Evolutionary conservation across 2,797 vertebrate genomes (phyloP).

Genomic region (Rhinichthys osculus): DNA sequence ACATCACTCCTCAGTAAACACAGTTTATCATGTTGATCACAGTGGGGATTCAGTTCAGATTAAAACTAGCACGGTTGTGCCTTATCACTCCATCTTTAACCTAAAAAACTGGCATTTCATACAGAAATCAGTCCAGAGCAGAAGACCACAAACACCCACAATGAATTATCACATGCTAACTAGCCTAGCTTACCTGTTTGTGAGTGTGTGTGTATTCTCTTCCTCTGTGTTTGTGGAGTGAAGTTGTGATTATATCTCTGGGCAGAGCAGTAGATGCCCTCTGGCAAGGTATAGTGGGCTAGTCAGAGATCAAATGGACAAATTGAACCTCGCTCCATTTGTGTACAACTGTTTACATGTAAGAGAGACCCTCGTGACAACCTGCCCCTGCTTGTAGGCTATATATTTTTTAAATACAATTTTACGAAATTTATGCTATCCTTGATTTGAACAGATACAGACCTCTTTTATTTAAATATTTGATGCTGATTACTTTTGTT

Average conservation of each 20-base stretch:
- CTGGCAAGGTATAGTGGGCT: constrained; percentile 71
- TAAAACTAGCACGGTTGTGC: not conserved
- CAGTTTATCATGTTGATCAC: constrained; percentile 14
- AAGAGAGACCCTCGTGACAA: not conserved
- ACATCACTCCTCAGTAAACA: constrained; percentile 6
- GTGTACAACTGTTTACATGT: not conserved
- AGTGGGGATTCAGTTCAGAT: constrained; percentile 9
- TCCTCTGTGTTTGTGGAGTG: constrained; percentile 71
- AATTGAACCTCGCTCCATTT: constrained; percentile 64
- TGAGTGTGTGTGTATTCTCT: not conserved
- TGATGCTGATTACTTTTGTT: constrained; percentile 47
- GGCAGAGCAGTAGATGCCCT: constrained; percentile 76
- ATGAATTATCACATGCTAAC: not conserved
- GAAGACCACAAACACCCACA: not conserved
- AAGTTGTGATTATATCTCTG: constrained; percentile 79
- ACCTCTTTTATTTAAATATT: not conserved
- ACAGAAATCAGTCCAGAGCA: not conserved
- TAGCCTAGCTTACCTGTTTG: not conserved
- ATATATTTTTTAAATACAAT: not conserved
- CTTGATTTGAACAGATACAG: not conserved
- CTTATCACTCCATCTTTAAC: not conserved
- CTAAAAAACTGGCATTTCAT: not conserved
- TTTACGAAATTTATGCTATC: not conserved
- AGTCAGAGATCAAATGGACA: constrained; percentile 68
- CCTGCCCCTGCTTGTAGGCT: not conserved